Conservation (phyloP, 2,888 invertebrate genomes). For the Microctonus brassicae region DNA sequence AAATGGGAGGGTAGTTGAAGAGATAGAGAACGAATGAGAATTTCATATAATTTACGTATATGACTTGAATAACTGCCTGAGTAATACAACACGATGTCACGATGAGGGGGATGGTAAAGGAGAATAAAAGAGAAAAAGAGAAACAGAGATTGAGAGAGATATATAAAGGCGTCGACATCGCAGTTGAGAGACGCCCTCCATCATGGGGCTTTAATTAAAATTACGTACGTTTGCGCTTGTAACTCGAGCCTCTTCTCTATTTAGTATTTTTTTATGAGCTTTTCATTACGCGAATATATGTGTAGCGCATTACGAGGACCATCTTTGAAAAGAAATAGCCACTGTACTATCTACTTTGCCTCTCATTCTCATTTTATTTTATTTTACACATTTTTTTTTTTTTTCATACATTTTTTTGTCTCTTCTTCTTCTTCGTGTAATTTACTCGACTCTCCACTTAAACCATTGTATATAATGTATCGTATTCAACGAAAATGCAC, state of each 20-base stretch:
- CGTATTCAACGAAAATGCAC: conserved; percentile 42
- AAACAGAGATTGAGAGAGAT: conserved; percentile 25
- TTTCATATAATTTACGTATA: conserved; percentile 65
- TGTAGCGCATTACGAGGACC: conserved; percentile 40
- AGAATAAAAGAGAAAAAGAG: conserved; percentile 30
- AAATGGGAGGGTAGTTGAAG: background rate
- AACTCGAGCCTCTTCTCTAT: conserved; percentile 54
- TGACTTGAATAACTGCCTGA: conserved; percentile 65
- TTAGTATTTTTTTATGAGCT: conserved; percentile 66
- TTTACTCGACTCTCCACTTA: background rate
- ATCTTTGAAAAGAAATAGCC: conserved; percentile 59
- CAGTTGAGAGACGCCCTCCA: conserved; percentile 48
- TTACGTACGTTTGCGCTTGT: conserved; percentile 65
- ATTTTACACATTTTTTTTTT: conserved; percentile 27
- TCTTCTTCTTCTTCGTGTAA: conserved; percentile 17
- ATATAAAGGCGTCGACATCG: conserved; percentile 30
- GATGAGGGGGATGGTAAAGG: conserved; percentile 42
- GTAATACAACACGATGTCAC: conserved; percentile 58
- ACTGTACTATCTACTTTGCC: conserved; percentile 52
- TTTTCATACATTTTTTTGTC: conserved; percentile 26
- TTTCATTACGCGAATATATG: conserved; percentile 58
- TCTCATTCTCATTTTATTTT: conserved; percentile 31
- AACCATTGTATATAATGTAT: background rate
- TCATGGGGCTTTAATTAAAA: conserved; percentile 67
- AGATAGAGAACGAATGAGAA: conserved; percentile 48